Evolutionary conservation across 2,113 vertebrate species (phyloP).

Genomic region (Oreotrochilus melanogaster): DNA sequence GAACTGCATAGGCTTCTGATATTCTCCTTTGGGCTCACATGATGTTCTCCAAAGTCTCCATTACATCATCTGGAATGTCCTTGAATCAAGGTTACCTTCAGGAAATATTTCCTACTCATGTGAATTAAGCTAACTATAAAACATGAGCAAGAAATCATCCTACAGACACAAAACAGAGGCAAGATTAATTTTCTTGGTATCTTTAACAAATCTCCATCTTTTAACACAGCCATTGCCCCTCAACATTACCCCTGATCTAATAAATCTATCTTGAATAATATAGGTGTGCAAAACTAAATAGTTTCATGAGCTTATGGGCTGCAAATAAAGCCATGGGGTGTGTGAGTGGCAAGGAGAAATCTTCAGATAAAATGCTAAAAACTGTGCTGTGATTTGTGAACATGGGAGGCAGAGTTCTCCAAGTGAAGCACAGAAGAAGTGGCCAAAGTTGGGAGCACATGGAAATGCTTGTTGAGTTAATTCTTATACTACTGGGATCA

Average conservation of each 20-base stretch:
- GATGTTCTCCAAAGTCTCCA: background rate
- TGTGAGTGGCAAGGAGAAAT: background rate
- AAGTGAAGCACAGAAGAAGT: background rate
- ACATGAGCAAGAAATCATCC: background rate
- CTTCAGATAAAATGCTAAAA: background rate
- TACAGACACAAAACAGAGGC: background rate
- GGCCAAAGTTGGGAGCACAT: no score
- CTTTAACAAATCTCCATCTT: background rate
- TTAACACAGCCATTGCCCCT: background rate
- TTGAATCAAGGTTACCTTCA: background rate
- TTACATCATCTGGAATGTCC: background rate
- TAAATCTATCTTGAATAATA: background rate
- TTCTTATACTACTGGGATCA: background rate
- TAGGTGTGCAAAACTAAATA: background rate
- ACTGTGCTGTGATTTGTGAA: background rate
- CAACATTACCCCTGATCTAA: background rate
- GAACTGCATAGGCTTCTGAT: background rate
- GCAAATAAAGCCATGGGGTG: background rate
- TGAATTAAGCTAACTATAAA: background rate
- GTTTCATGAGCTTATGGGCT: background rate
- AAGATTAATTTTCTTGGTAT: background rate
- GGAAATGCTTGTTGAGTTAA: background rate
- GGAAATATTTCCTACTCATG: background rate
- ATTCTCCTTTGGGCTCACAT: background rate
- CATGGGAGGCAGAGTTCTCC: background rate